Evolutionary conservation across 2,888 invertebrate genomes (phyloP).

Genomic region (Stenurella melanura): DNA sequence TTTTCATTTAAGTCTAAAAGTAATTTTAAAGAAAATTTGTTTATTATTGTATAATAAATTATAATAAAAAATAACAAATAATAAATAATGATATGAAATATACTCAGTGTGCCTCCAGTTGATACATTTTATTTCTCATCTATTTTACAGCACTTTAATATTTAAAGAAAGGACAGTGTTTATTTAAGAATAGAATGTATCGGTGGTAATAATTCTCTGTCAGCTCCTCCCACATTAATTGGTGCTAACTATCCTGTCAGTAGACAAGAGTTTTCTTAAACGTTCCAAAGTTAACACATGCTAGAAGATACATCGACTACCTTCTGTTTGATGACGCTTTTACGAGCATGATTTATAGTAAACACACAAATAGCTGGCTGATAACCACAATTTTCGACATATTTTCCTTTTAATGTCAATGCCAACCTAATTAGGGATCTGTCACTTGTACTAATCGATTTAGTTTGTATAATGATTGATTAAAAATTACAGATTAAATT

Average conservation of each 20-base stretch:
- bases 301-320: conserved; percentile 67
- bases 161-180: conserved; percentile 43
- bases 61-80: neutral
- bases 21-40: neutral
- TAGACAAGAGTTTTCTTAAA: conserved; percentile 65
- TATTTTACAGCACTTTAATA: neutral
- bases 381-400: conserved; percentile 67
- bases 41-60: neutral
- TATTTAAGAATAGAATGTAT: conserved; percentile 49
- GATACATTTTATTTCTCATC: neutral
- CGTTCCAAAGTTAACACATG: conserved; percentile 64
- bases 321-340: conserved; percentile 67
- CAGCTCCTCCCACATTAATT: conserved; percentile 61
- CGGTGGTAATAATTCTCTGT: conserved; percentile 57
- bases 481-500: neutral
- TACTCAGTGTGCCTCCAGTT: too few relatives aligned
- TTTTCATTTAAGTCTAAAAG: too few relatives aligned
- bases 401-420: conserved; percentile 53
- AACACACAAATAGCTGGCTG: conserved; percentile 61
- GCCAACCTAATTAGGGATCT: conserved; percentile 26
- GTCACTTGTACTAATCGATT: conserved; percentile 29
- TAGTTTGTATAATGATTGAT: neutral
- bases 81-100: too few relatives aligned
- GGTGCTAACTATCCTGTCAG: conserved; percentile 61
- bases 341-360: conserved; percentile 56